Evolutionary conservation across 2,797 vertebrate genomes (phyloP), one percentile per base, ranked within the genome.

Genomic region (Tenualosa ilisha): DNA sequence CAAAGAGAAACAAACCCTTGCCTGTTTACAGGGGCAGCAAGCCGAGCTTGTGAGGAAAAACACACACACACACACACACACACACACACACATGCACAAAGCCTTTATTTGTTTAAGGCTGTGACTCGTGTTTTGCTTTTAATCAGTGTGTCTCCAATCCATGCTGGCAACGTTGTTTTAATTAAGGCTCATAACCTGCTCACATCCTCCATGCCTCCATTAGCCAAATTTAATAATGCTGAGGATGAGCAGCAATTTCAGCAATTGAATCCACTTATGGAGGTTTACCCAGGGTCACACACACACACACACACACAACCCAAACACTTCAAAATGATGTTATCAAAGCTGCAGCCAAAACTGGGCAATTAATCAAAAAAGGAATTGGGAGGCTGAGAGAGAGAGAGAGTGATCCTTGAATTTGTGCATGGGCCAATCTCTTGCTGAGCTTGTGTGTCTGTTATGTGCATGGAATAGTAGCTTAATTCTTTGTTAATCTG

Each of bases 191-290:
- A 90, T 90, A 93, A 93, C 93, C 94, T 93, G 93, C 83, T 81
- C 79, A 63, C 82, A 87, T 90, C 90, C 92, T 93, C 81, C 15
- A 89, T 91, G 84, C 92, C 91, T 93, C 94, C 93, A 94, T 95
- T 94, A 93, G 92, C 92, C 91, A 92, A 95, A 95, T 94, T 92
- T 94, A 95, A 95, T 95, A 95, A 95, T 93, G 94, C 94, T 90
- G 93, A 94, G 92, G 91, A 79, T 17, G 40, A 93, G 93, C 93
- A 94, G 92, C 91, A 93, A 86, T 94, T 94, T 92, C 93, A 92
- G 92, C 94, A 94, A 95, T 95, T 79, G 91, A 95, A 94, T 93
- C 91, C 92, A 92, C 91, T 95, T 93, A 92, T 92, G 92, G 91
- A 86, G 87, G 92, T 92, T 79, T 94, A 95, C 93, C 92, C 91